Percentiles rank a stretch among this genome's conserved stretches.
These are phyloP conservation scores for Trididemnum miniatum DNA, from an alignment of 23 tunicate genomes.

Conservation along the genomic window DNA sequence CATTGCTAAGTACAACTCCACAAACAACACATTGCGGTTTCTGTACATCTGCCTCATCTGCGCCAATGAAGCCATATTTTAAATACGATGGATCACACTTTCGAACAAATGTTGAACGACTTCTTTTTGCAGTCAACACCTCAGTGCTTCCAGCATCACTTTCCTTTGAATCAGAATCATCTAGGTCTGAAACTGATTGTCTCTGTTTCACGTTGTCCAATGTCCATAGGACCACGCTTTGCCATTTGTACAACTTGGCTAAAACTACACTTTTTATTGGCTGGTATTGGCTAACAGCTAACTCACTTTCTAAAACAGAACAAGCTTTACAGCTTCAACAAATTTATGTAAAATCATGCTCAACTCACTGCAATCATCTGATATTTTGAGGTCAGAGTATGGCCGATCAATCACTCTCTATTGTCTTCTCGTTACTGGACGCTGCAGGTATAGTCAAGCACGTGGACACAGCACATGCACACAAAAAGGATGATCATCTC, in stretches of 20 bases:
- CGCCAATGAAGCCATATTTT: neutral
- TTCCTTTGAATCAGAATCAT: conserved; percentile 11
- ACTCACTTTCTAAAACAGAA: no score
- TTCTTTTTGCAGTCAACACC: conserved; percentile 17
- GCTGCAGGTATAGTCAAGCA: no score
- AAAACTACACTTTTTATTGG: conserved; percentile 1
- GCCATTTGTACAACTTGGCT: conserved; percentile 7
- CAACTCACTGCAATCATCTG: no score
- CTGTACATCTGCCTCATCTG: conserved; percentile 7
- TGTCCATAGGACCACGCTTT: conserved; percentile 22
- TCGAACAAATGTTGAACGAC: conserved; percentile 3
- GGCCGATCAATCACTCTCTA: no score
- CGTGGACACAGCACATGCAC: no score
- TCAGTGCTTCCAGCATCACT: conserved; percentile 7
- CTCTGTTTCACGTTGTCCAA: neutral
- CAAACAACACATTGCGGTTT: conserved; percentile 20
- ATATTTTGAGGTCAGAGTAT: no score
- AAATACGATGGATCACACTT: neutral
- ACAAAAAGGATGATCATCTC: no score
- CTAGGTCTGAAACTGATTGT: conserved; percentile 12
- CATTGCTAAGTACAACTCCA: conserved; percentile 21
- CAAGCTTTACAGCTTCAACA: no score
- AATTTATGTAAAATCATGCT: no score
- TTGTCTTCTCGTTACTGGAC: no score
- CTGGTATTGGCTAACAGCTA: no score